phyloP scores from a whole-genome alignment of 2,797 vertebrate species.

The Adrianichthys oophorus region DNA sequence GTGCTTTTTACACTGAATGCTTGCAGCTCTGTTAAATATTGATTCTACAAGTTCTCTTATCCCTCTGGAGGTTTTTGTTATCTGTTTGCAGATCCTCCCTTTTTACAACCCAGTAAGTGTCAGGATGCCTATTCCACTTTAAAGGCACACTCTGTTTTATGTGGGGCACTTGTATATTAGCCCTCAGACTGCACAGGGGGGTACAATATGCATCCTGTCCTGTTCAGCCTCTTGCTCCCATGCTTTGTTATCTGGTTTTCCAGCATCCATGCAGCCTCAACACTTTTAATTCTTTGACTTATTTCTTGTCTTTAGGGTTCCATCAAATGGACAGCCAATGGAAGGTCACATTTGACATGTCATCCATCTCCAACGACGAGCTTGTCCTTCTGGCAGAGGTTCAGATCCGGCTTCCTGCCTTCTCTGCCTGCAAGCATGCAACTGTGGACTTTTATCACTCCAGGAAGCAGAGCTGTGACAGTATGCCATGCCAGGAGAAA shows the following conservation, averaged over 20 bases:
- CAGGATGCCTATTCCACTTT: slow-evolving; percentile 80
- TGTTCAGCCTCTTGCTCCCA: slow-evolving; percentile 40
- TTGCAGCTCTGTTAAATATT: background rate
- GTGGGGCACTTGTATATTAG: slow-evolving; percentile 81
- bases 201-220: slow-evolving; percentile 83
- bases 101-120: slow-evolving; percentile 76
- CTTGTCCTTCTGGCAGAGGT: slow-evolving; percentile 82
- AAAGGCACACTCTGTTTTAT: slow-evolving; percentile 79
- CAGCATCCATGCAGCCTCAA: slow-evolving; percentile 21
- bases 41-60: slow-evolving; percentile 27
- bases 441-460: slow-evolving; percentile 84
- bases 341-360: slow-evolving; percentile 86
- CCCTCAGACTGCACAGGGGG: slow-evolving; percentile 74
- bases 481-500: slow-evolving; percentile 51
- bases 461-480: slow-evolving; percentile 49
- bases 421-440: slow-evolving; percentile 47
- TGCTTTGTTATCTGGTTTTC: slow-evolving; percentile 66
- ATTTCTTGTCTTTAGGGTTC: slow-evolving; percentile 69
- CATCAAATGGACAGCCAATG: slow-evolving; percentile 78
- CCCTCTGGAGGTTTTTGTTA: slow-evolving; percentile 35
- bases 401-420: slow-evolving; percentile 70
- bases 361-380: slow-evolving; percentile 79
- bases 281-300: slow-evolving; percentile 12
- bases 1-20: background rate
- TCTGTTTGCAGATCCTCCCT: slow-evolving; percentile 66